Conservation (phyloP, 2,113 vertebrate species). For the Cryptomyrus ogoouensis region DNA sequence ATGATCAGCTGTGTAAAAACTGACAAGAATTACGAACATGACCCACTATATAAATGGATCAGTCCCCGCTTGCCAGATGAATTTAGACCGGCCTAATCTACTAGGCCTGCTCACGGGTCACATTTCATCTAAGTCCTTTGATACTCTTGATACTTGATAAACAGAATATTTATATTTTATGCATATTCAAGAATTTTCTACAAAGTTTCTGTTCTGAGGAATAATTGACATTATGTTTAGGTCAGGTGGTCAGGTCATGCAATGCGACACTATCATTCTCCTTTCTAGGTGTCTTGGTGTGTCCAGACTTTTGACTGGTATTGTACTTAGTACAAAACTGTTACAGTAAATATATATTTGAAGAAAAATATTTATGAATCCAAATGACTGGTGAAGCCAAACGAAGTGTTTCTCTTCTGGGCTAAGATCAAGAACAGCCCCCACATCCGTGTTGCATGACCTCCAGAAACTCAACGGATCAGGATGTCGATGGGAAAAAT, state of each 20-base stretch:
- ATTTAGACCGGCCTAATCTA: not conserved
- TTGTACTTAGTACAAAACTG: not conserved
- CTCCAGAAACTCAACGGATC: not conserved
- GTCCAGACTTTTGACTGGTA: not conserved
- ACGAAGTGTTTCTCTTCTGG: not conserved
- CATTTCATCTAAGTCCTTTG: not conserved
- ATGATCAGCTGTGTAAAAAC: not conserved
- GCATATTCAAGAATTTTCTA: not conserved
- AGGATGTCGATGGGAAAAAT: not conserved
- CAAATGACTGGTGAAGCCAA: not conserved
- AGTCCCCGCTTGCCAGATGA: not conserved
- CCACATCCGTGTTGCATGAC: not conserved
- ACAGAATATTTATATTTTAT: not conserved
- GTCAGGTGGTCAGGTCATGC: not conserved
- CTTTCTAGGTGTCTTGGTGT: not conserved
- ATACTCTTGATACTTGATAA: not conserved
- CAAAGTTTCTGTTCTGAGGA: not conserved
- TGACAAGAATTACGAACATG: not conserved
- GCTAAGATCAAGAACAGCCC: not conserved
- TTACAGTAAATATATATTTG: not conserved
- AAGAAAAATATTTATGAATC: not conserved
- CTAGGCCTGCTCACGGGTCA: not conserved
- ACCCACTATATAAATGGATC: not conserved
- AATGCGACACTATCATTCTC: not conserved
- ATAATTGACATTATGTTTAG: not conserved